phyloP scores from a whole-genome alignment of 2,797 vertebrate genomes.

The Poecilia picta region DNA sequence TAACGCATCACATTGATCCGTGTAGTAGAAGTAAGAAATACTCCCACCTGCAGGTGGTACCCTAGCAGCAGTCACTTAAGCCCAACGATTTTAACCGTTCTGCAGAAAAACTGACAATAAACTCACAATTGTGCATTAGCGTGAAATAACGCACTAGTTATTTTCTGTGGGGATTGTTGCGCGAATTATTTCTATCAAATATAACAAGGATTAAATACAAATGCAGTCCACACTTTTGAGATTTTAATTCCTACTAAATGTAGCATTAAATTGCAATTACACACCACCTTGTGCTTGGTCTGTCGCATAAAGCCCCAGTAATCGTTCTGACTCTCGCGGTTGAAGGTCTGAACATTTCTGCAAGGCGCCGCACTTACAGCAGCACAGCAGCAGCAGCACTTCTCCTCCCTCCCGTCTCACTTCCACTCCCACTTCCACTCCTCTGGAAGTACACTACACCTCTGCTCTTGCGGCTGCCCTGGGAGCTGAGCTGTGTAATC shows the following conservation, averaged over 20 bases:
- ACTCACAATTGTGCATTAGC: no score
- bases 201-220: background rate
- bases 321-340: background rate
- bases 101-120: no score
- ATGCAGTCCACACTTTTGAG: background rate
- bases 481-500: constrained; percentile 73
- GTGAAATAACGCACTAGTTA: no score
- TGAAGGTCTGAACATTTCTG: constrained; percentile 7
- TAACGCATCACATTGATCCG: no score
- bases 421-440: constrained; percentile 8
- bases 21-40: no score
- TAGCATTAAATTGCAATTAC: background rate
- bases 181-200: no score
- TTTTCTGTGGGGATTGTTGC: no score
- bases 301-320: background rate
- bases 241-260: background rate
- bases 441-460: constrained; percentile 39
- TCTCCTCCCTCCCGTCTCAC: constrained; percentile 10
- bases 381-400: constrained; percentile 46
- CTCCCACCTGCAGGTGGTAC: no score
- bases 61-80: no score
- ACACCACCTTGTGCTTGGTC: background rate
- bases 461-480: constrained; percentile 48
- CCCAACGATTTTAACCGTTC: no score
- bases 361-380: constrained; percentile 29